Base-by-base conservation (phyloP, 2,797 vertebrate species). In the Sebastes ruberrimus region DNA sequence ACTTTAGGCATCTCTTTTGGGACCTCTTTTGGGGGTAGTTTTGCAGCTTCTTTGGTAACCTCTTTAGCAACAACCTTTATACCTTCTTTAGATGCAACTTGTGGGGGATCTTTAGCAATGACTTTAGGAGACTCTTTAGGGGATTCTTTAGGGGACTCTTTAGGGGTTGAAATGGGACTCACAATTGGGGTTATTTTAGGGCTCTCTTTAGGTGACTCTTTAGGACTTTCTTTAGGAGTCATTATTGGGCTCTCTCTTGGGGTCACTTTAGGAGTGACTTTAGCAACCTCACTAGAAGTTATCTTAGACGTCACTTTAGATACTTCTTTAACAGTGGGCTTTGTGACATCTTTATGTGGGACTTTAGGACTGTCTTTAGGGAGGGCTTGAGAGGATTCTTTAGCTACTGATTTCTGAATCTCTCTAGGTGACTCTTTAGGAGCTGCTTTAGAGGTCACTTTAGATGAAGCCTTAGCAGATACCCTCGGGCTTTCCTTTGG, bases 161-260 rank as follows among this genome's bases (percentile, higher is more conserved):
- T 94, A 18, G 93, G 92, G 20, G 92, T 94, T 79, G 82, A 82
- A 20, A 72, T 70, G 23, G 94, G 93, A 27, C 90, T 94, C 57
- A 87, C 84, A 33, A 92, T 83, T 69, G 94, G 94, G 1, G 93
- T 94, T 61, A 90, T 80, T 92, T 94, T 95, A 33, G 94, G 94
- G 16, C 91, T 93, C 23, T 94, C 94, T 88, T 94, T 94, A n/a
- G 92, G 91, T 35, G 93, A 94, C 56, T 93, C 89, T 92, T 90
- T 94, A 13, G 94, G 92, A 79, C 91, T 93, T 80, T 91, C 85
- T 88, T 87, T 93, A 10, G 92, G 90, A 68, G 90, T 93, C 10
- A 88, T 55, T 83, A 64, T 74, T 1, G 90, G 91, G 46, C 82
- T 93, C 14, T 91, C 89, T 83, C 92, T 95, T 46, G 89, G 80